Conservation (phyloP, 2,113 vertebrate genomes). For the Rhinichthys klamathensis region DNA sequence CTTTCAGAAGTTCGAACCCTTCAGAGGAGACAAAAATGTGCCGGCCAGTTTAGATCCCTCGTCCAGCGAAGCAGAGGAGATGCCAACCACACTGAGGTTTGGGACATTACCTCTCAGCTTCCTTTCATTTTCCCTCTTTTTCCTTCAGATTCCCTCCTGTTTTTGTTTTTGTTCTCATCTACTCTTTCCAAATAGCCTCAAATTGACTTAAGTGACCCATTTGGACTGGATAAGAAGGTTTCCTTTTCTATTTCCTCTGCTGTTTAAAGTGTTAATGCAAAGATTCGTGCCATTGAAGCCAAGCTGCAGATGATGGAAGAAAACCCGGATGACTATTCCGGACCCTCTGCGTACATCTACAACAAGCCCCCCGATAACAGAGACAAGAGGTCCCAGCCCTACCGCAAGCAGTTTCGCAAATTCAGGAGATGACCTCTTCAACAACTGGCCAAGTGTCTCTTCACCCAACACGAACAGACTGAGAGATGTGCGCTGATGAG, state of each 20-base stretch:
- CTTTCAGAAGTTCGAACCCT: constrained; percentile 91
- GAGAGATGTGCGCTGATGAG: background rate
- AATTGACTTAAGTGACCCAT: background rate
- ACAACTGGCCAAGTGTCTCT: background rate
- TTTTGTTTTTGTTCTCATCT: background rate
- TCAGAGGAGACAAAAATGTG: constrained; percentile 91
- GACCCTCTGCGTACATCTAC: constrained; percentile 89
- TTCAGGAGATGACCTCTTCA: constrained; percentile 77
- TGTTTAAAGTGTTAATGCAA: constrained; percentile 87
- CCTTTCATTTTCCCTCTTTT: constrained; percentile 29
- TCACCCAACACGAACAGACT: background rate
- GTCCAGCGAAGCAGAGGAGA: constrained; percentile 81
- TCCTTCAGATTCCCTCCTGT: background rate
- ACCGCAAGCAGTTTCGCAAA: constrained; percentile 80
- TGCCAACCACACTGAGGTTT: constrained; percentile 91
- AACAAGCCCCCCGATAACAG: constrained; percentile 93
- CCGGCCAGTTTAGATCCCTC: constrained; percentile 94
- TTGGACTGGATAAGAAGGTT: background rate
- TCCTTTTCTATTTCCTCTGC: constrained; percentile 24
- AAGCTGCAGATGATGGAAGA: constrained; percentile 99
- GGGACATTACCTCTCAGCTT: constrained; percentile 38
- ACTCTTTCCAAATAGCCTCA: background rate
- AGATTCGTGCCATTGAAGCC: constrained; percentile 97
- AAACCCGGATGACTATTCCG: constrained; percentile 89
- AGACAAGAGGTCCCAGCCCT: constrained; percentile 87